phyloP scores from a whole-genome alignment of 2,113 vertebrate species.

The Stigmatopora nigra region DNA sequence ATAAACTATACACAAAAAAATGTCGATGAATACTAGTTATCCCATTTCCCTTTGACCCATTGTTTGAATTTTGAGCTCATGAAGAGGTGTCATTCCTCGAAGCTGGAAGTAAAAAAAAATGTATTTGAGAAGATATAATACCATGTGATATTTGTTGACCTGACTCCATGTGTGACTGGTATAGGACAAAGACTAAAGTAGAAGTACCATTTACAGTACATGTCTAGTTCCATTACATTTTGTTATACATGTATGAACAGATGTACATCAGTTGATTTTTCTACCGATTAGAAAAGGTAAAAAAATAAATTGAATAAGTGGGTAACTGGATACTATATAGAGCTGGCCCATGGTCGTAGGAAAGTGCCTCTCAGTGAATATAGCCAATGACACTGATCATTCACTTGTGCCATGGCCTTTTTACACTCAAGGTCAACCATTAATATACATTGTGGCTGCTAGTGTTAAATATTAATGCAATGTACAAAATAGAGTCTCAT shows the following conservation, averaged over 20 bases:
- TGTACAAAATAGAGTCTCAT: not conserved
- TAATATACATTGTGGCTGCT: not conserved
- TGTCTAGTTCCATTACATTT: not conserved
- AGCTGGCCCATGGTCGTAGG: slow-evolving; percentile 27
- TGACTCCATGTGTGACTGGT: not conserved
- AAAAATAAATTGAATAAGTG: slow-evolving; percentile 42
- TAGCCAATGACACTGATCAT: slow-evolving; percentile 25
- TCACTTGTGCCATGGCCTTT: slow-evolving; percentile 18
- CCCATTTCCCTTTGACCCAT: no score
- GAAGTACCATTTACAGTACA: not conserved
- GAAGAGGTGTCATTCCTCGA: no score
- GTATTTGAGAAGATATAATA: no score
- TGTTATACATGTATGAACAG: not conserved
- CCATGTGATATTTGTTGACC: no score
- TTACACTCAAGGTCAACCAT: slow-evolving; percentile 11
- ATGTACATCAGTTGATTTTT: no score
- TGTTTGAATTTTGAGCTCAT: no score
- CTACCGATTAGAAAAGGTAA: not conserved
- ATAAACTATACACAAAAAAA: no score
- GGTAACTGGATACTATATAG: slow-evolving; percentile 47
- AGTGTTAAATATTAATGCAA: slow-evolving; percentile 1
- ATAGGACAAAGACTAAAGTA: slow-evolving; percentile 3
- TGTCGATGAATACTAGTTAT: no score
- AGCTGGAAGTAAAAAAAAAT: no score
- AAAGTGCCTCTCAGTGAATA: slow-evolving; percentile 17